Evolutionary conservation across 92 coral and sea anemone genomes (phyloP).

Genomic region (Heliopora coerulea): DNA sequence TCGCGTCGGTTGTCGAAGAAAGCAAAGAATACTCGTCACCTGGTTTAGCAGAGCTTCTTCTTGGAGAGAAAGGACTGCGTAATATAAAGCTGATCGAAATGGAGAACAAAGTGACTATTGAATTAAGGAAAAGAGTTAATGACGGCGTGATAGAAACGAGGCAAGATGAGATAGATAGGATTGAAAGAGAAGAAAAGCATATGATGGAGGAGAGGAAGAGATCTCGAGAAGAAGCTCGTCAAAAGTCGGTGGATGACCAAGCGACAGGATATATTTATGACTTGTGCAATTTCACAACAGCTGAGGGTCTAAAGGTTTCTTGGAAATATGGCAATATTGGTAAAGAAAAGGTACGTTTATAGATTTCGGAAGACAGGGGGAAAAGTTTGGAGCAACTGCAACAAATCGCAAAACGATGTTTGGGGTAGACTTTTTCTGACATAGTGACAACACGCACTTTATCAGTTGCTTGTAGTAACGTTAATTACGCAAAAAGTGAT

Average conservation of each 20-base stretch:
- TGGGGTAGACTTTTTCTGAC: too few species aligned
- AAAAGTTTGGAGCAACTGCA: too few species aligned
- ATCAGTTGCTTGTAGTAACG: too few species aligned
- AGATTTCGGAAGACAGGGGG: too few species aligned
- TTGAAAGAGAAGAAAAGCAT: not conserved
- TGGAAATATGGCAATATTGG: constrained; percentile 6
- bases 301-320: constrained; percentile 51
- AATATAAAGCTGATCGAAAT: not conserved
- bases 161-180: not conserved
- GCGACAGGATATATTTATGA: constrained; percentile 43
- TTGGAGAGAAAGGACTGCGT: not conserved
- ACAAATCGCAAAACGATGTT: too few species aligned
- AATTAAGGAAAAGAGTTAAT: not conserved
- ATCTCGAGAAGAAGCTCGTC: not conserved
- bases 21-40: not conserved
- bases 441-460: too few species aligned
- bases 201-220: not conserved
- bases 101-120: not conserved
- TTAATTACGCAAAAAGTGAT: too few species aligned
- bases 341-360: not conserved
- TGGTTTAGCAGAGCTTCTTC: constrained; percentile 10
- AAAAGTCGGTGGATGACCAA: not conserved
- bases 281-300: constrained; percentile 60
- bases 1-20: not conserved
- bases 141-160: not conserved